phyloP scores from a whole-genome alignment of 2,113 vertebrate genomes.

The Catharus bicknelli region DNA sequence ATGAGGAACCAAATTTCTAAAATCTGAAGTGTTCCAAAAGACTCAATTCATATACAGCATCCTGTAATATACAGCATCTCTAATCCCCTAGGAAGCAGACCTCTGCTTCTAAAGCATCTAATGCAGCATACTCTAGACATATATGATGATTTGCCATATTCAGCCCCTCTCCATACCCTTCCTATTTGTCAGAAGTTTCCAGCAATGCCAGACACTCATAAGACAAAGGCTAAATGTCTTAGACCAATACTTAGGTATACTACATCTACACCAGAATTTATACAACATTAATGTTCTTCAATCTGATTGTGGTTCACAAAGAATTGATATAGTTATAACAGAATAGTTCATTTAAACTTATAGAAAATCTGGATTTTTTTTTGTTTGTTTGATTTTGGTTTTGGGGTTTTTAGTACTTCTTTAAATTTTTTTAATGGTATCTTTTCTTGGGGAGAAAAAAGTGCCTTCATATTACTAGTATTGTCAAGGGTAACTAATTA shows the following conservation, averaged over 20 bases:
- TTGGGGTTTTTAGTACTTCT: not conserved
- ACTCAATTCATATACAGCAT: not conserved
- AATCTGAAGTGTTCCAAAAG: not conserved
- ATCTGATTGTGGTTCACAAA: not conserved
- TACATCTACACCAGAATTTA: not conserved
- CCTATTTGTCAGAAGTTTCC: not conserved
- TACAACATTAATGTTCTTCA: not conserved
- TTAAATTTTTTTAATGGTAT: not conserved
- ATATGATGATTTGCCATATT: not conserved
- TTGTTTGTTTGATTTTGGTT: not conserved
- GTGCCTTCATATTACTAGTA: not conserved
- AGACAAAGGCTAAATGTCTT: not conserved
- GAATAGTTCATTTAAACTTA: not conserved
- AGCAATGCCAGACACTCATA: not conserved
- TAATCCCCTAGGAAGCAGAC: not conserved
- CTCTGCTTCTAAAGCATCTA: not conserved
- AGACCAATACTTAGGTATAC: not conserved
- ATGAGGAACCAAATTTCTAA: not conserved
- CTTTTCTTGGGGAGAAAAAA: not conserved
- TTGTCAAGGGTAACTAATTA: not conserved
- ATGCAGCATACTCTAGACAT: not conserved
- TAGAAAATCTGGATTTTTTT: not conserved
- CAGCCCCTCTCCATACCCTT: not conserved
- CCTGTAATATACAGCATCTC: not conserved
- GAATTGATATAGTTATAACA: not conserved